Percentiles rank a stretch among this genome's conserved stretches.
Evolutionary conservation across 2,888 invertebrate species (phyloP).

Genomic region (Alsophila aescularia): DNA sequence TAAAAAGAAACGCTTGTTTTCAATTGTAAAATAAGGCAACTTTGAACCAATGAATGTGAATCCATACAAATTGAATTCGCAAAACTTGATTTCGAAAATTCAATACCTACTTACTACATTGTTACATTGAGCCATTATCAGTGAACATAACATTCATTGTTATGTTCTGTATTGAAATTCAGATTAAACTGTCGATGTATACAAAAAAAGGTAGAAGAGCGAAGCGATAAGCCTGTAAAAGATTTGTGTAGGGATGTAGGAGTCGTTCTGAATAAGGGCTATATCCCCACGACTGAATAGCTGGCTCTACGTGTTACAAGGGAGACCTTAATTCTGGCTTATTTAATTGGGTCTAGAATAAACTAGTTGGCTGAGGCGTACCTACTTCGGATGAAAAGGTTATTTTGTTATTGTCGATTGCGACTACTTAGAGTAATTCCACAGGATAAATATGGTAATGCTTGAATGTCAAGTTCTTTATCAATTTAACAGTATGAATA

Average conservation of each 20-base stretch:
- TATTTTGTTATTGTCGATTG: too few relatives aligned
- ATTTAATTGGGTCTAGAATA: neutral
- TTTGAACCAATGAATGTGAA: too few relatives aligned
- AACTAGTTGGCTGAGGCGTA: too few relatives aligned
- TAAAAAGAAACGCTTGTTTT: too few relatives aligned
- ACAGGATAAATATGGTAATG: too few relatives aligned
- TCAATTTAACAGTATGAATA: too few relatives aligned
- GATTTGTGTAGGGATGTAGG: neutral
- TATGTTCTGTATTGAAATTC: neutral
- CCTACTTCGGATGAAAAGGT: too few relatives aligned
- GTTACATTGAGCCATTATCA: neutral
- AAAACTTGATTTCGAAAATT: neutral
- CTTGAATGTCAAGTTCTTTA: too few relatives aligned
- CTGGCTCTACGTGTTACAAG: neutral
- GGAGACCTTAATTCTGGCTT: neutral
- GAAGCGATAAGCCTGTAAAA: conserved; percentile 8
- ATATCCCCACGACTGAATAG: neutral
- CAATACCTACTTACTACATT: neutral
- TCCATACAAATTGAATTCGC: neutral
- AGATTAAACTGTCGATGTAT: conserved; percentile 9
- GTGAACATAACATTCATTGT: conserved; percentile 1
- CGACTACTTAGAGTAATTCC: too few relatives aligned
- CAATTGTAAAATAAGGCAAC: too few relatives aligned
- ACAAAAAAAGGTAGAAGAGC: conserved; percentile 7
- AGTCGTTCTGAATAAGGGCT: neutral